A percentile compares a stretch with the other conserved stretches of the same genome.
Conservation (phyloP, 2,797 vertebrate species). For the Sebastes variabilis region DNA sequence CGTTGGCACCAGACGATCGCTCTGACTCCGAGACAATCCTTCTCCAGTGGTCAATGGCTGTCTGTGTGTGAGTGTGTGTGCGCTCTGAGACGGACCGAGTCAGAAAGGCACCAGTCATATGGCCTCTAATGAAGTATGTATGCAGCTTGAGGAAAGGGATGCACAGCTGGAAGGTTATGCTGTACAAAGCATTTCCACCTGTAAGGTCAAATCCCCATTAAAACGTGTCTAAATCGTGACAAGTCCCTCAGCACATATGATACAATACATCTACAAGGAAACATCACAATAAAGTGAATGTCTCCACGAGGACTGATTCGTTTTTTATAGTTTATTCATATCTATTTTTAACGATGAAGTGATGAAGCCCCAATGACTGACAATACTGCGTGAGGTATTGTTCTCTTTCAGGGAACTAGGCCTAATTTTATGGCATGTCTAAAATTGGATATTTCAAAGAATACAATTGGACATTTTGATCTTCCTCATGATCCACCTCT, state of each 20-base stretch:
- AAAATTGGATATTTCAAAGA: neutral
- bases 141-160: constrained; percentile 12
- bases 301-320: neutral
- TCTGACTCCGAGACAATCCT: neutral
- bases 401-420: neutral
- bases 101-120: constrained; percentile 58
- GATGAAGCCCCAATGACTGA: neutral
- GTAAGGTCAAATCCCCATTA: neutral
- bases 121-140: constrained; percentile 65
- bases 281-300: neutral
- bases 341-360: constrained; percentile 20
- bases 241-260: neutral
- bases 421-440: neutral
- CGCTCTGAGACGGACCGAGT: neutral
- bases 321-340: neutral
- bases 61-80: constrained; percentile 13
- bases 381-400: neutral
- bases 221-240: neutral
- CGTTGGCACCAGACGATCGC: constrained; percentile 22
- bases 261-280: neutral
- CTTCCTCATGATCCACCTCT: neutral
- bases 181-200: constrained; percentile 3
- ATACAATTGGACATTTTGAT: neutral
- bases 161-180: constrained; percentile 16
- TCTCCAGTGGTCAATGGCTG: neutral